Conservation (phyloP, 2,797 vertebrate genomes). For the Choloepus didactylus region DNA sequence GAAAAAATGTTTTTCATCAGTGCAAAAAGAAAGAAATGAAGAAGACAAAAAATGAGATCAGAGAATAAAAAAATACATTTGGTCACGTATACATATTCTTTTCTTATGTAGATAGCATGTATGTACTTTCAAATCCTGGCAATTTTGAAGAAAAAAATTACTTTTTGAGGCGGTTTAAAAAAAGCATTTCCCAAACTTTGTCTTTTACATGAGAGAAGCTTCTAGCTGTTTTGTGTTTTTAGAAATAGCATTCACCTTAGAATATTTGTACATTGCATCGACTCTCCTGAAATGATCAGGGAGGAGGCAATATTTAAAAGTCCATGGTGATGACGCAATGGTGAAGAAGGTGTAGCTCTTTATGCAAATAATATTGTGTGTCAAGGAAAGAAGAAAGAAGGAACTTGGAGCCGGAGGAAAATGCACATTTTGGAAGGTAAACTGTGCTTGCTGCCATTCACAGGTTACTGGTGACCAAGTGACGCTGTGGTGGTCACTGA, state of each 20-base stretch:
- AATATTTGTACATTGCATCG: constrained; percentile 53
- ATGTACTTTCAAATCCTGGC: constrained; percentile 73
- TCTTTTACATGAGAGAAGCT: constrained; percentile 80
- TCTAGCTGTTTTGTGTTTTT: constrained; percentile 59
- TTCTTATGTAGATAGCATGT: constrained; percentile 79
- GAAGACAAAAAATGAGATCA: constrained; percentile 65
- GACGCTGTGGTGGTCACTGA: constrained; percentile 65
- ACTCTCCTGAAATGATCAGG: neutral
- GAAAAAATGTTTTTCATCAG: constrained; percentile 86
- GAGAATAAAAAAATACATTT: constrained; percentile 72
- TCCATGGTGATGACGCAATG: constrained; percentile 23
- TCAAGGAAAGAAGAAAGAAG: neutral
- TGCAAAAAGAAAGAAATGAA: neutral
- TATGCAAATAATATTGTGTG: neutral
- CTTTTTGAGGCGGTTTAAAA: constrained; percentile 48
- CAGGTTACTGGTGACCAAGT: constrained; percentile 74
- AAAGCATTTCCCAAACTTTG: constrained; percentile 37
- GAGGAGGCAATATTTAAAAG: neutral
- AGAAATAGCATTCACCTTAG: constrained; percentile 78
- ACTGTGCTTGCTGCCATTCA: constrained; percentile 72
- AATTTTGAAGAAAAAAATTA: constrained; percentile 78
- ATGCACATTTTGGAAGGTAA: constrained; percentile 66
- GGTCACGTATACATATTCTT: constrained; percentile 81
- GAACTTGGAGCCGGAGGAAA: neutral
- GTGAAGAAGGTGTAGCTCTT: constrained; percentile 71